phyloP scores from a whole-genome alignment of 1,140 invertebrate genomes.

The Scaptomyza graminum region DNA sequence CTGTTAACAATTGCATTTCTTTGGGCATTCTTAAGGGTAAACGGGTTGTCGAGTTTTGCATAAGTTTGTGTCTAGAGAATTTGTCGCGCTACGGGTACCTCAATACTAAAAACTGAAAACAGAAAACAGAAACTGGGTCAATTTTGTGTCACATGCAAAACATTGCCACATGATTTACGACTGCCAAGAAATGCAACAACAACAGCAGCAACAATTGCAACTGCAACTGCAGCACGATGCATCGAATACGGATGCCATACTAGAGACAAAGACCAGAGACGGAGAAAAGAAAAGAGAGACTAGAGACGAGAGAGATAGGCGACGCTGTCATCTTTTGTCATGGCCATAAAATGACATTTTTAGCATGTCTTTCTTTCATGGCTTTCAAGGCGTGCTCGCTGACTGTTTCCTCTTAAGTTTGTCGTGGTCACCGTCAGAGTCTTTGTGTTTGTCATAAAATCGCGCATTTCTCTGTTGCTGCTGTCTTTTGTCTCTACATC shows the following conservation, averaged over 20 bases:
- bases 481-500: conserved; percentile 62
- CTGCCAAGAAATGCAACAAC: conserved; percentile 40
- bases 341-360: conserved; percentile 66
- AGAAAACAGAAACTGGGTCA: conserved; percentile 52
- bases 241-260: conserved; percentile 56
- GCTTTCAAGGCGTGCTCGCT: conserved; percentile 43
- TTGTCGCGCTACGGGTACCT: conserved; percentile 42
- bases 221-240: conserved; percentile 38
- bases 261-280: conserved; percentile 8
- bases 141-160: conserved; percentile 69
- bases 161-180: conserved; percentile 65
- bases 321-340: conserved; percentile 68
- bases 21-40: conserved; percentile 26
- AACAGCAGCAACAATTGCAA: conserved; percentile 25
- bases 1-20: neutral
- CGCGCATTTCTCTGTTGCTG: conserved; percentile 62
- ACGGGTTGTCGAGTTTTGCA: conserved; percentile 13
- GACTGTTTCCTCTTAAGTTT: conserved; percentile 71
- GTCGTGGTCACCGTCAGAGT: conserved; percentile 7
- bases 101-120: conserved; percentile 1
- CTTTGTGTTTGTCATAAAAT: conserved; percentile 57
- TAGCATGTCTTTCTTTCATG: conserved; percentile 25
- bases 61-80: conserved; percentile 13
- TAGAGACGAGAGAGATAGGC: conserved; percentile 43
- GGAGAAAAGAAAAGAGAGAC: neutral